phyloP scores from a whole-genome alignment of 2,113 vertebrate genomes.

The Brevimyrus niger region DNA sequence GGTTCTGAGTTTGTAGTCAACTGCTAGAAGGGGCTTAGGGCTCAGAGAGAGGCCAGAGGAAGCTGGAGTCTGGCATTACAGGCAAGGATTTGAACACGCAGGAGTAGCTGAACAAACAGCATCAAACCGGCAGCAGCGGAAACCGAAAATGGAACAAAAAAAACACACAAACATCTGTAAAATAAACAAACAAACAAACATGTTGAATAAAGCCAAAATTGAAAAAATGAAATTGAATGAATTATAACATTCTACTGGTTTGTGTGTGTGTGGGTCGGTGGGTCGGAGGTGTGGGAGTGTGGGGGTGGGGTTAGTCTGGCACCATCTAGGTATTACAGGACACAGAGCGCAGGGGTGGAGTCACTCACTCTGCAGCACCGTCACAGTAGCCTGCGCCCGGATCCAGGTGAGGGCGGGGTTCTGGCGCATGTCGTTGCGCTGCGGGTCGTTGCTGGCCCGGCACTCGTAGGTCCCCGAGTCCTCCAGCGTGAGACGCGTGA shows the following conservation, averaged over 20 bases:
- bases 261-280: background rate
- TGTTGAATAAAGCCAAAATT: constrained; percentile 25
- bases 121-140: constrained; percentile 40
- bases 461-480: constrained; percentile 94
- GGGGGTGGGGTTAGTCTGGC: constrained; percentile 51
- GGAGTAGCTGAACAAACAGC: constrained; percentile 16
- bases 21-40: constrained; percentile 34
- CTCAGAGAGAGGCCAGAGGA: constrained; percentile 16
- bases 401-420: constrained; percentile 95
- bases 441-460: constrained; percentile 94
- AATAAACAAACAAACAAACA: background rate
- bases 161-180: constrained; percentile 40
- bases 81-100: constrained; percentile 24
- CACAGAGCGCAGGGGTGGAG: constrained; percentile 60
- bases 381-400: constrained; percentile 92
- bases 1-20: constrained; percentile 54
- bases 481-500: constrained; percentile 79
- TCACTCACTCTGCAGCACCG: constrained; percentile 95
- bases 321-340: constrained; percentile 78
- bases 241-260: background rate
- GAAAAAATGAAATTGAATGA: constrained; percentile 29
- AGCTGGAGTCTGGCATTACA: constrained; percentile 23
- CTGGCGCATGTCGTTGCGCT: constrained; percentile 88
- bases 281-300: background rate
- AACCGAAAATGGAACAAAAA: background rate